Conservation (phyloP, 1,140 invertebrate genomes). For the Leptinotarsa defecta region DNA sequence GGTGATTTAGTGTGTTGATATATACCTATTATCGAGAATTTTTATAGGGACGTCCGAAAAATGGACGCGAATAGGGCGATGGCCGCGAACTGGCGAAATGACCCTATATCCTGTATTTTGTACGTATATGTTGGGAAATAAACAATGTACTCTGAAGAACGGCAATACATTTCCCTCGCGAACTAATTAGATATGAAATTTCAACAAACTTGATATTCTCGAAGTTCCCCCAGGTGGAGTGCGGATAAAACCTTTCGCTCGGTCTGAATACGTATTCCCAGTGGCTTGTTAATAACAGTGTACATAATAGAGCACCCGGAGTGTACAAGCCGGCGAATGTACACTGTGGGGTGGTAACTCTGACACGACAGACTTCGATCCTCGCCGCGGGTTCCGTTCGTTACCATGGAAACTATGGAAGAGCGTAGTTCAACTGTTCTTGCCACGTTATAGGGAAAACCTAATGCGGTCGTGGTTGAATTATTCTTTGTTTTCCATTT, state of each 20-base stretch:
- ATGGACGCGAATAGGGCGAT: constrained; percentile 13
- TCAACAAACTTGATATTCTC: neutral
- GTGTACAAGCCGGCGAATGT: constrained; percentile 54
- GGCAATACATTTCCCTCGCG: too few species aligned
- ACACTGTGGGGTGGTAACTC: constrained; percentile 56
- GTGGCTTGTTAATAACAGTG: constrained; percentile 35
- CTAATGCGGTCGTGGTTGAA: neutral
- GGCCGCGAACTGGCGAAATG: constrained; percentile 8
- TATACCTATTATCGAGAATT: constrained; percentile 1
- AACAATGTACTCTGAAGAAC: too few species aligned
- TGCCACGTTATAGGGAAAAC: neutral
- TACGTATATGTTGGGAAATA: too few species aligned
- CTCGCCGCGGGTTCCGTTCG: constrained; percentile 53
- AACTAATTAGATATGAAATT: constrained; percentile 1
- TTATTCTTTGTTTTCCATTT: too few species aligned
- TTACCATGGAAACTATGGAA: constrained; percentile 45
- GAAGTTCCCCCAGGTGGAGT: neutral
- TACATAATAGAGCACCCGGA: constrained; percentile 47
- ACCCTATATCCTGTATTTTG: neutral
- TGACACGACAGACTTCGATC: constrained; percentile 56
- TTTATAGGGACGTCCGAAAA: neutral
- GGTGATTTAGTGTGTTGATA: neutral
- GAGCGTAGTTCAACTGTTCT: constrained; percentile 5
- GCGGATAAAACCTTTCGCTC: neutral
- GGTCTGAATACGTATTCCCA: constrained; percentile 10